Base-by-base conservation (phyloP, 2,888 invertebrate species). In the Caenorhabditis afra region DNA sequence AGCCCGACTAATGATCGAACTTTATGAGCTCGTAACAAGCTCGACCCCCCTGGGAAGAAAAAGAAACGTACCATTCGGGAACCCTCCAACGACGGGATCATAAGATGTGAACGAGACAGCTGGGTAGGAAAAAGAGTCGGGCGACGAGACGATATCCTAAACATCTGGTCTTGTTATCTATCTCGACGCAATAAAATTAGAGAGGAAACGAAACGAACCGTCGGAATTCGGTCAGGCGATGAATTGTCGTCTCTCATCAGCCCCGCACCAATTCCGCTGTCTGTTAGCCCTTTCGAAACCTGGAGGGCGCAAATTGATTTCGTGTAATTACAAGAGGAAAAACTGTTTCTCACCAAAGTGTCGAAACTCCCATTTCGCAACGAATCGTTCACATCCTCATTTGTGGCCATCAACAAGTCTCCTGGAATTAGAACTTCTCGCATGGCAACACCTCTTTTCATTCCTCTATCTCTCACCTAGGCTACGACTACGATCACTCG, bases 231-330 rank as follows among this genome's bases (percentile, higher is more conserved):
- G 49, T 71, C 66, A 23, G 70, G 77, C 45, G 77, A 77, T 8
- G 70, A 50, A 18, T 65, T 61, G 10, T 78, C 71, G 57, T 78
- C 78, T 39, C 66, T 58, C 58, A 55, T 64, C 45, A 66, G 41
- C 39, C 73, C 67, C 16, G 64, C 73, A 57, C 66, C 67, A 68
- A 79, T 79, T 58, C 79, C 73, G 53, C 79, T 79, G 58, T 79
- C 79, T 12, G 73, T 73, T 39, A 79, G 62, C n/a, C 58, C 64
- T 39, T 64, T 73, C 18, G 73, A 68, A 50, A 68, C 67, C 73
- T 78, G 58, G 10, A 65, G 37, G 22, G 35, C 7, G 29, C 29
- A 8, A 18, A 44, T 35, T 45, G 23, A 45, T 22, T 35, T 22
- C n/a, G 41, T 50, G 35, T 58, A 14, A 41, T 52, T 29, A 20